Evolutionary conservation across 1,140 invertebrate genomes (phyloP).

Genomic region (Trialeurodes vaporariorum): DNA sequence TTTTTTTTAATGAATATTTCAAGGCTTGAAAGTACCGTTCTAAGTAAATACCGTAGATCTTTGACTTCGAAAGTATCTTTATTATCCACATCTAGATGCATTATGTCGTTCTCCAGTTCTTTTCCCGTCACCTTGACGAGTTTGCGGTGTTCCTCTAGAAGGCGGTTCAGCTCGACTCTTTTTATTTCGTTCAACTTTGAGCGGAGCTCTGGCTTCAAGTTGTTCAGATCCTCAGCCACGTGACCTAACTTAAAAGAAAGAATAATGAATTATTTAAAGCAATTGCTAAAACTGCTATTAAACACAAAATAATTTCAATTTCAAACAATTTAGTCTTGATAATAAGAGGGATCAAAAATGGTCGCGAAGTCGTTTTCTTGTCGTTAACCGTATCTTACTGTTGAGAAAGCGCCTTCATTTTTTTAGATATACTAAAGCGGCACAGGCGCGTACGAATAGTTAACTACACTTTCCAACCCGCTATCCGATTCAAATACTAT

Average conservation of each 20-base stretch:
- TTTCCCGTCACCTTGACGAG: slow-evolving; percentile 52
- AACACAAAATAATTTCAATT: too few species aligned
- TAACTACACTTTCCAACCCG: too few species aligned
- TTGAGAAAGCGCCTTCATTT: too few species aligned
- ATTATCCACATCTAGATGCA: slow-evolving; percentile 82
- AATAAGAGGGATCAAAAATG: too few species aligned
- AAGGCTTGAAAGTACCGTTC: slow-evolving; percentile 44
- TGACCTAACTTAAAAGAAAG: slow-evolving; percentile 59
- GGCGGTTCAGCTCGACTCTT: slow-evolving; percentile 67
- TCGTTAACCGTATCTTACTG: too few species aligned
- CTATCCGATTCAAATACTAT: too few species aligned
- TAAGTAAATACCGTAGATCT: slow-evolving; percentile 86
- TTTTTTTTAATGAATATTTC: not conserved
- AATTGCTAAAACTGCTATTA: too few species aligned
- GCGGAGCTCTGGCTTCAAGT: slow-evolving; percentile 75
- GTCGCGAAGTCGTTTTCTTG: too few species aligned
- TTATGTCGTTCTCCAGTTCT: slow-evolving; percentile 44
- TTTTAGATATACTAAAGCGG: too few species aligned
- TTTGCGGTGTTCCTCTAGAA: slow-evolving; percentile 41
- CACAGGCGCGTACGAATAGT: too few species aligned
- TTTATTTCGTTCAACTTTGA: slow-evolving; percentile 89
- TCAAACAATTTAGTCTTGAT: too few species aligned
- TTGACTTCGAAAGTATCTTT: slow-evolving; percentile 89
- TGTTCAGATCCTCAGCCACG: slow-evolving; percentile 81
- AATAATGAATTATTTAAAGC: too few species aligned